phyloP scores from a whole-genome alignment of 2,113 vertebrate species.

The Brachyhypopomus occidentalis region DNA sequence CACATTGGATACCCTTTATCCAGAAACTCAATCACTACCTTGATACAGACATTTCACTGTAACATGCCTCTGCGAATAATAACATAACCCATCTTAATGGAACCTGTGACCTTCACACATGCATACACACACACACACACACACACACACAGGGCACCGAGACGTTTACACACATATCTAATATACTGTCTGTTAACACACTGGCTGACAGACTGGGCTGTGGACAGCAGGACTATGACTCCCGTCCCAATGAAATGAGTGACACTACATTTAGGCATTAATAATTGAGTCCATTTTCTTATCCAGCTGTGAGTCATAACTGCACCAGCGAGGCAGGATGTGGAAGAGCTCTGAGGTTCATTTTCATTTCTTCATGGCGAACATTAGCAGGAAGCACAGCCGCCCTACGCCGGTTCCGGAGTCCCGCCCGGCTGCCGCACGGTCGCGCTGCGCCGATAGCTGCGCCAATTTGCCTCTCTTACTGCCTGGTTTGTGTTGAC shows the following conservation, averaged over 20 bases:
- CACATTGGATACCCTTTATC: constrained; percentile 73
- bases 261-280: constrained; percentile 69
- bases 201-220: constrained; percentile 5
- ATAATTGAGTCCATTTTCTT: constrained; percentile 72
- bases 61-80: constrained; percentile 70
- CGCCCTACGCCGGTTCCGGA: too few species aligned
- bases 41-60: not conserved
- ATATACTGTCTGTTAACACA: not conserved
- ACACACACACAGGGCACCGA: not conserved
- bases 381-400: not conserved
- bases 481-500: constrained; percentile 15
- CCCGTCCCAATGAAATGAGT: constrained; percentile 56
- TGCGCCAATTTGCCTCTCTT: constrained; percentile 5
- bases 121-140: not conserved
- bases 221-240: not conserved
- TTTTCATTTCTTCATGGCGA: constrained; percentile 25
- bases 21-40: constrained; percentile 79
- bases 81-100: constrained; percentile 77
- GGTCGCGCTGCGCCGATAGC: not conserved
- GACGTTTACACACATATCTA: not conserved
- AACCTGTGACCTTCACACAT: constrained; percentile 49
- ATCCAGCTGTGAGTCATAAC: constrained; percentile 70
- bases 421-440: too few species aligned
- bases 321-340: constrained; percentile 51
- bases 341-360: constrained; percentile 40